Evolutionary conservation across 2,113 vertebrate species (phyloP).

Genomic region (Lampris megalopsis): DNA sequence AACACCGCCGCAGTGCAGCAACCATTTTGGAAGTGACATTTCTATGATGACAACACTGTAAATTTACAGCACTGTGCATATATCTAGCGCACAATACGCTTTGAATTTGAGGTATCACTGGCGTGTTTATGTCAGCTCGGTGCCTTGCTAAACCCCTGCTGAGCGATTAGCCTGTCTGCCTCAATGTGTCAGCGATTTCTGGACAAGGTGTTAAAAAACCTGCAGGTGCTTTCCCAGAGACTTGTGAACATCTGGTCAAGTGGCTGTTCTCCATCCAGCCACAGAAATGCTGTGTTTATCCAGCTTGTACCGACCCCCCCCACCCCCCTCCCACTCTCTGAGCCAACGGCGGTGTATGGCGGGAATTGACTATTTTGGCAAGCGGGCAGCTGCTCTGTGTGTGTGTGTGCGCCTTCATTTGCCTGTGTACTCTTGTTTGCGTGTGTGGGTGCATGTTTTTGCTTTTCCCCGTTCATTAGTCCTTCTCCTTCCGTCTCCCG

Average conservation of each 20-base stretch:
- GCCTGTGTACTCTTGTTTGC: not conserved
- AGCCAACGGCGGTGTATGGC: conserved; percentile 36
- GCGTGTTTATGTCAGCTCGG: not conserved
- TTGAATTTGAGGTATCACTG: not conserved
- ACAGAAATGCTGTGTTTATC: conserved; percentile 54
- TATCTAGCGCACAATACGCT: too few relatives aligned
- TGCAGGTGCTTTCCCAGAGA: conserved; percentile 21
- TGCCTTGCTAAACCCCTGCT: conserved; percentile 15
- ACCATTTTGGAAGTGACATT: too few relatives aligned
- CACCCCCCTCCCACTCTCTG: conserved; percentile 23
- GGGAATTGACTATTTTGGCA: conserved; percentile 47
- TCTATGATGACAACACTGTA: too few relatives aligned
- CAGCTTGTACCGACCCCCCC: conserved; percentile 1
- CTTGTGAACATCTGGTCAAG: conserved; percentile 60
- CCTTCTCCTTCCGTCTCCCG: not conserved
- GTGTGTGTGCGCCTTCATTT: not conserved
- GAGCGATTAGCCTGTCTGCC: conserved; percentile 3
- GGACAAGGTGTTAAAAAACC: conserved; percentile 11
- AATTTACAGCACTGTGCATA: too few relatives aligned
- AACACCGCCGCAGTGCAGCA: too few relatives aligned
- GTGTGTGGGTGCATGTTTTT: not conserved
- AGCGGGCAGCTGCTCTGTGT: not conserved
- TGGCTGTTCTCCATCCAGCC: conserved; percentile 33
- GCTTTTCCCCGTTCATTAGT: not conserved
- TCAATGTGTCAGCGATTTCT: conserved; percentile 6